Evolutionary conservation across 2,797 vertebrate species (phyloP), one percentile per base, ranked within the genome.

Genomic region (Dermochelys coriacea): DNA sequence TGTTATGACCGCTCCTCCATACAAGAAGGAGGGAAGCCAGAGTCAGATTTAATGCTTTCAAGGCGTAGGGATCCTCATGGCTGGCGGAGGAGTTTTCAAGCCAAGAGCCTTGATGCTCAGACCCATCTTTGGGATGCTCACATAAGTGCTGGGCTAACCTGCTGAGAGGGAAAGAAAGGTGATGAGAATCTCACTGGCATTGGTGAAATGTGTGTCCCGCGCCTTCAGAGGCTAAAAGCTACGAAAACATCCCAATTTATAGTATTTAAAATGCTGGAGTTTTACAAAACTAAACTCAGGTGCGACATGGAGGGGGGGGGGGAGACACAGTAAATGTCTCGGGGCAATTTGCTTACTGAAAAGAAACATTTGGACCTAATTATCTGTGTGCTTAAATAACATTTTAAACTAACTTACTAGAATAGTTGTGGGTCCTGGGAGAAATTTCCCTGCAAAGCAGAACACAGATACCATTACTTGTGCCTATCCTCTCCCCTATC

Each of bases 81-180:
- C 19, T 27, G 21, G 2, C 12, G n/a, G 34, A 11, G 41, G 12
- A 68, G 4, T 29, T 34, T 8, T 6, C 50, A 34, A 68, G 84
- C 59, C 71, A 23, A 88, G 64, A 1, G 51, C 64, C n/a, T 92
- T 78, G 1, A 34, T 54, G 84, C 59, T 31, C 57, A 91, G 85
- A 47, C 64, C 84, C 57, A 57, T 81, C 61, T 64, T 47, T 78
- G 74, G 85, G 83, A 79, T 25, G 47, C 87, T 91, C 85, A 3
- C 29, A 51, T 71, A 47, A 50, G 88, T 74, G 95, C 95, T 97
- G 51, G 87, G 81, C 54, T 41, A 96, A 96, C 97, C 98, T 98
- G 97, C 93, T 95, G 95, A 96, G 96, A 95, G 87, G 95, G 95
- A 87, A 8, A 31, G 82, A 96, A 82, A 84, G 31, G 77, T 74